These are phyloP conservation scores for Trichonephila inaurata DNA, from an alignment of 1,140 invertebrate genomes.

Conservation along the genomic window DNA sequence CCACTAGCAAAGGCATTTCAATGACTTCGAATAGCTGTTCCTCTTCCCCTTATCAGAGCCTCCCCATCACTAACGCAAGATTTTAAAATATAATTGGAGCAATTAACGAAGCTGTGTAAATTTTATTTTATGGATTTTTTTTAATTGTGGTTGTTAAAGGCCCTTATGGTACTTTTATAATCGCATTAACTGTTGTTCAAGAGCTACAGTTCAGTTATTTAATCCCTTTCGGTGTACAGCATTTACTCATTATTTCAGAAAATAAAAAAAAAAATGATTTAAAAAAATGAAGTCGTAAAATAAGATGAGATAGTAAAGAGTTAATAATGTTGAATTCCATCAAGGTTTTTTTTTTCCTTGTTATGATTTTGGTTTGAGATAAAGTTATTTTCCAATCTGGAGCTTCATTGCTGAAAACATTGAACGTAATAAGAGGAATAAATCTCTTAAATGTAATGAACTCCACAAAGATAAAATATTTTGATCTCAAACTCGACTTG, in stretches of 20 bases:
- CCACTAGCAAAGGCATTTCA: neutral
- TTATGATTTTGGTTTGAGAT: too few relatives aligned
- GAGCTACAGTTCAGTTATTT: neutral
- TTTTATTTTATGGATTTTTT: neutral
- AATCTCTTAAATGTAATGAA: too few relatives aligned
- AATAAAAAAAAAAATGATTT: neutral
- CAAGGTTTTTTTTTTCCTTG: too few relatives aligned
- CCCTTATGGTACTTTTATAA: neutral
- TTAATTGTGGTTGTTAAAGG: too few relatives aligned
- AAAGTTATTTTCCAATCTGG: too few relatives aligned
- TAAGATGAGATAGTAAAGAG: too few relatives aligned
- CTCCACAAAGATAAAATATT: too few relatives aligned
- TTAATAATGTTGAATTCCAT: too few relatives aligned
- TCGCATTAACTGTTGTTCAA: neutral
- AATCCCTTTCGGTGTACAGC: neutral
- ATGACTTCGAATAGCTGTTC: neutral
- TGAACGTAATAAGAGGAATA: too few relatives aligned
- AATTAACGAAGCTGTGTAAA: neutral
- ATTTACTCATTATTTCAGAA: neutral
- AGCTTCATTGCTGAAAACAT: too few relatives aligned
- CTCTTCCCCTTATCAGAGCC: neutral
- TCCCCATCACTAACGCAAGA: neutral
- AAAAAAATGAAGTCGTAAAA: too few relatives aligned
- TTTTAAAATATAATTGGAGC: neutral
- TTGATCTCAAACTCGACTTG: too few relatives aligned